Conservation (phyloP, 1,140 invertebrate species). For the Pseudomyrmex pallidus region DNA sequence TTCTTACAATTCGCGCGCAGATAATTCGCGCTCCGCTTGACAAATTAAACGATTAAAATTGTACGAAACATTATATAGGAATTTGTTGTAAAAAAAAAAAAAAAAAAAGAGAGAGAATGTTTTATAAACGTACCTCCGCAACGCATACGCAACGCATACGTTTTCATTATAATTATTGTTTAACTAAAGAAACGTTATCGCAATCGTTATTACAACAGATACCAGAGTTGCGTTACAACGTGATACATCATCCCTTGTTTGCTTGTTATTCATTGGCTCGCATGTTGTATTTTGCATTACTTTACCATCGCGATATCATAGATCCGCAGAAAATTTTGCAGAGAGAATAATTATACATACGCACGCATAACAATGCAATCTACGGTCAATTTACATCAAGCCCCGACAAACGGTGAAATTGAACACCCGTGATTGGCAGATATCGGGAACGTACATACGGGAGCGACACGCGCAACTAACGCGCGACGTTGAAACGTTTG, state of each 20-base stretch:
- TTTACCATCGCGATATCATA: background rate
- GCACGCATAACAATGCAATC: background rate
- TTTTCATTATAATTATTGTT: background rate
- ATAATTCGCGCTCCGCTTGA: too few relatives aligned
- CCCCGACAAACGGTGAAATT: background rate
- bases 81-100: too few relatives aligned
- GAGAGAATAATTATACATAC: constrained; percentile 17
- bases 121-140: too few relatives aligned
- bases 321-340: constrained; percentile 3
- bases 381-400: background rate
- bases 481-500: too few relatives aligned
- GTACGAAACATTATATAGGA: too few relatives aligned
- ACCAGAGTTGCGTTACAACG: background rate
- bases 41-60: too few relatives aligned
- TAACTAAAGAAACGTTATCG: constrained; percentile 5
- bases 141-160: background rate
- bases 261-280: constrained; percentile 45
- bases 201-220: background rate
- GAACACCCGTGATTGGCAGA: background rate
- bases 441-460: too few relatives aligned
- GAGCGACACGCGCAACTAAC: too few relatives aligned
- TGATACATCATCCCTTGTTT: background rate
- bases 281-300: constrained; percentile 39
- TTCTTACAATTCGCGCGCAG: background rate
- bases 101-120: too few relatives aligned